Evolutionary conservation across 2,113 vertebrate genomes (phyloP).

Genomic region (Tetrao urogallus): DNA sequence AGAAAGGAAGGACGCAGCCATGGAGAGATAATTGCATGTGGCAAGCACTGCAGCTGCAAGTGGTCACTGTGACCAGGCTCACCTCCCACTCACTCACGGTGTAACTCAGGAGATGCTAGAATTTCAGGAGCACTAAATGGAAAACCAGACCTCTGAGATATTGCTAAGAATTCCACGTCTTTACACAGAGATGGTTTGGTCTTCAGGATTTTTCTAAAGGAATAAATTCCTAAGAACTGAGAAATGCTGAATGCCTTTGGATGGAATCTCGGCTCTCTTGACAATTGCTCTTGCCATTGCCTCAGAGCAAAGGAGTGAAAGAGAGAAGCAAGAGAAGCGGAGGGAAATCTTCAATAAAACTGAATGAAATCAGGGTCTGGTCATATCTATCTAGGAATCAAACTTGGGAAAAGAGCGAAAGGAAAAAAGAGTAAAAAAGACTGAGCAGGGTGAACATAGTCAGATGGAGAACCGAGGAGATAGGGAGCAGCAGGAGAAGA

Average conservation of each 20-base stretch:
- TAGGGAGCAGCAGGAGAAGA: neutral
- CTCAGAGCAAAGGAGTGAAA: conserved; percentile 1
- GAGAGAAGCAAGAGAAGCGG: neutral
- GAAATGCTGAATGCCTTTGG: neutral
- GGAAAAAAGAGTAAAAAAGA: neutral
- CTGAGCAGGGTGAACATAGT: fast-evolving
- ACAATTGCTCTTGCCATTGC: neutral
- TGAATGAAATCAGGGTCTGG: neutral
- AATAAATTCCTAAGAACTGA: neutral
- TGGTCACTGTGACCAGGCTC: neutral
- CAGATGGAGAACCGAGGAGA: neutral
- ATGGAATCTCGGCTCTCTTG: neutral
- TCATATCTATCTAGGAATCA: neutral
- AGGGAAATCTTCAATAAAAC: neutral
- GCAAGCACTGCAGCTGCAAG: neutral
- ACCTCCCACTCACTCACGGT: neutral
- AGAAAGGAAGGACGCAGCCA: neutral
- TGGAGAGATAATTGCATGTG: neutral
- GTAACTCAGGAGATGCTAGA: neutral
- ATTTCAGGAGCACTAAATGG: conserved; percentile 24
- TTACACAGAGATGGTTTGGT: neutral
- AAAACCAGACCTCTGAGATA: conserved; percentile 2
- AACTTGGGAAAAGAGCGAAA: neutral
- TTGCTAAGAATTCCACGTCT: neutral
- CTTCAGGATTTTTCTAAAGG: neutral